phyloP scores from a whole-genome alignment of 2,797 vertebrate genomes.

The Labroides dimidiatus region DNA sequence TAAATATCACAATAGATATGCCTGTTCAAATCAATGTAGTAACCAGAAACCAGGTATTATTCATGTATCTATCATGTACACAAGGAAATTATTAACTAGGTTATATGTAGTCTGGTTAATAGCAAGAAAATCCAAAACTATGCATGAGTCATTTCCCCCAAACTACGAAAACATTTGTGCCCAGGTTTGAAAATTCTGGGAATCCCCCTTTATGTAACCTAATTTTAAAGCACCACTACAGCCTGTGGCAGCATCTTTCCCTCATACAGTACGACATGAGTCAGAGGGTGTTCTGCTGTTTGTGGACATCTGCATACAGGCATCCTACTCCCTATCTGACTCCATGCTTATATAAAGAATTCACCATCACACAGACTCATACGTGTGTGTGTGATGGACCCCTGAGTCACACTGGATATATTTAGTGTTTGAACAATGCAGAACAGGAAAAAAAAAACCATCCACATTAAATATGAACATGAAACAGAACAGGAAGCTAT shows the following conservation, averaged over 20 bases:
- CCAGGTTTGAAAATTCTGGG: background rate
- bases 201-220: background rate
- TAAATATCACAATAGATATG: too few relatives aligned
- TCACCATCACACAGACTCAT: background rate
- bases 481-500: background rate
- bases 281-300: conserved; percentile 14
- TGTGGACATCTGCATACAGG: conserved; percentile 10
- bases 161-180: background rate
- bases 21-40: too few relatives aligned
- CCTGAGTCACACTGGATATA: background rate
- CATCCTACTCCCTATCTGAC: conserved; percentile 1
- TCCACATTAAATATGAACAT: background rate
- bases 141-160: background rate
- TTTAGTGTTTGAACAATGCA: background rate
- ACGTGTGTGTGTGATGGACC: background rate
- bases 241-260: background rate
- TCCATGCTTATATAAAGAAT: background rate
- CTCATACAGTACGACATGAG: background rate
- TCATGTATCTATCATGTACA: too few relatives aligned
- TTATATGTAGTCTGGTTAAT: too few relatives aligned
- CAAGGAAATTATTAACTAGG: too few relatives aligned
- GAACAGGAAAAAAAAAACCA: background rate
- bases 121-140: too few relatives aligned
- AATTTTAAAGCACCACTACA: background rate
- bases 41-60: too few relatives aligned